phyloP scores from a whole-genome alignment of 2,797 vertebrate species.

The Sebastes jordani region DNA sequence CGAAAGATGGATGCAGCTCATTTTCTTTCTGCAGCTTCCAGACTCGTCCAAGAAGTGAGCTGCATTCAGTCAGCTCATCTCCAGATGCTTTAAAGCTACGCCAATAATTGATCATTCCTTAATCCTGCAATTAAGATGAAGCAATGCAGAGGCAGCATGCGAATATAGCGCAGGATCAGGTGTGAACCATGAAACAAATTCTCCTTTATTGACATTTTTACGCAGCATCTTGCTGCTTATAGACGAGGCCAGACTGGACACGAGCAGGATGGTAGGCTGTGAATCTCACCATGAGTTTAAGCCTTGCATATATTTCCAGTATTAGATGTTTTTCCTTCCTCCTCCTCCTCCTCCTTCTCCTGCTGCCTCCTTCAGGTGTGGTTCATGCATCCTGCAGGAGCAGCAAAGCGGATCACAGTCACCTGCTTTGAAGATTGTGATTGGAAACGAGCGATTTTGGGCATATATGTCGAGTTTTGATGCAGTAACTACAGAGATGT shows the following conservation, averaged over 20 bases:
- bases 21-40: conserved; percentile 38
- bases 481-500: background rate
- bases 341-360: background rate
- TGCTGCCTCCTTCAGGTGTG: conserved; percentile 70
- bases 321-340: background rate
- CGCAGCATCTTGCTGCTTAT: background rate
- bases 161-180: background rate
- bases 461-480: background rate
- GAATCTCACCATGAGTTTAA: background rate
- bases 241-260: conserved; percentile 17
- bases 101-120: background rate
- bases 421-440: conserved; percentile 19
- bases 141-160: background rate
- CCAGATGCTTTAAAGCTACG: background rate
- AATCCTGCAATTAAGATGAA: background rate
- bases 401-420: conserved; percentile 46
- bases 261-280: background rate
- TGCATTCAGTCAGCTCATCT: background rate
- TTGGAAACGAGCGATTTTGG: background rate
- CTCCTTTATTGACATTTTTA: conserved; percentile 11
- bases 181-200: background rate
- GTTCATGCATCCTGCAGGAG: conserved; percentile 68
- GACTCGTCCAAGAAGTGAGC: conserved; percentile 19
- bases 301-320: conserved; percentile 2
- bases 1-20: conserved; percentile 62